These are phyloP conservation scores for Trichogramma dendrolimi DNA, from an alignment of 2,888 invertebrate genomes.

Conservation along the genomic window DNA sequence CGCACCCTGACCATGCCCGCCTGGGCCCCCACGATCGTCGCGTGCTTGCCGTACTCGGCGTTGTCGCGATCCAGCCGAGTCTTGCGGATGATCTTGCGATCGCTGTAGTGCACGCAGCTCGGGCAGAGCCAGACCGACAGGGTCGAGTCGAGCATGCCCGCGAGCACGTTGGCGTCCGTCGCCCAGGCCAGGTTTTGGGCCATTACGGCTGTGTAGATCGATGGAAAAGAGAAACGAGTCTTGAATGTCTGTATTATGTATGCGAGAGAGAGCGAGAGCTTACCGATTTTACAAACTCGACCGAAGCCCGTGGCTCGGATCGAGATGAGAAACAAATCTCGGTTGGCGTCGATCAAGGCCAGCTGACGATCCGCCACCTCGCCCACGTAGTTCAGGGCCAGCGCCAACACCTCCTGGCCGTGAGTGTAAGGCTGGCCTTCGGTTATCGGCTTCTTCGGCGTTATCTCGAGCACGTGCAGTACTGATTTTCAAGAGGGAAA, in stretches of 20 bases:
- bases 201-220: slow-evolving; percentile 57
- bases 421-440: slow-evolving; percentile 74
- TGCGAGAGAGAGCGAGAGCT: neutral
- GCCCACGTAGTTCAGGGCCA: slow-evolving; percentile 84
- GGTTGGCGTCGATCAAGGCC: slow-evolving; percentile 83
- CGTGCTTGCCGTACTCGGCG: slow-evolving; percentile 82
- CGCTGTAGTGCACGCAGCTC: slow-evolving; percentile 49
- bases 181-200: slow-evolving; percentile 67
- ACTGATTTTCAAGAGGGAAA: slow-evolving; percentile 54
- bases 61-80: slow-evolving; percentile 52
- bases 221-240: slow-evolving; percentile 13
- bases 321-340: slow-evolving; percentile 79
- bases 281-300: slow-evolving; percentile 49
- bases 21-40: slow-evolving; percentile 75
- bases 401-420: slow-evolving; percentile 71
- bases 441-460: slow-evolving; percentile 67
- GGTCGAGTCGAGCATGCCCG: slow-evolving; percentile 73
- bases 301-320: slow-evolving; percentile 57
- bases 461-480: slow-evolving; percentile 81
- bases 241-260: neutral
- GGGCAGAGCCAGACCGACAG: slow-evolving; percentile 77
- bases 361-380: slow-evolving; percentile 73
- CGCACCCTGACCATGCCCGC: slow-evolving; percentile 81
- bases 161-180: slow-evolving; percentile 72
- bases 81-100: slow-evolving; percentile 64